Evolutionary conservation across 2,113 vertebrate species (phyloP), one percentile per base, ranked within the genome.

Genomic region (Mesembrinibis cayennensis): DNA sequence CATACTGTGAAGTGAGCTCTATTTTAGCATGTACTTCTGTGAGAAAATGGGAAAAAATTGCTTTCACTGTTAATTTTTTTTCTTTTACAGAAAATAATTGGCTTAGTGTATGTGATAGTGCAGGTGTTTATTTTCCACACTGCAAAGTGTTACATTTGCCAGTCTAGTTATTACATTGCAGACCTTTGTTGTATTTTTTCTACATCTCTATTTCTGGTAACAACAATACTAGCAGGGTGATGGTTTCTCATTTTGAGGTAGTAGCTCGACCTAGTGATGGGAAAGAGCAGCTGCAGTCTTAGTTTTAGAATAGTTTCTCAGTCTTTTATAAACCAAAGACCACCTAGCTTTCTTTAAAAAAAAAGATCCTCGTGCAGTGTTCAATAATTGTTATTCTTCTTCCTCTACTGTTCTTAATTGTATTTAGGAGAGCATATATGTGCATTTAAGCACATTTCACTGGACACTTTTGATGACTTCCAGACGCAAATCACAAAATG

Each of bases 251-350:
- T 87, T 77, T 59, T 92, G 91, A 95, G 38, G 82, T 82, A 96
- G 93, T 34, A 96, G 94, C 97, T 92, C 94, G 34, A 95, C 95
- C 97, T 98, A 96, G 94, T 91, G 96, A 93, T 82, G 16, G 62
- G 47, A 96, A 89, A 71, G n/a, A 84, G 92, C 50, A 71, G 89
- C 47, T 97, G 80, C 95, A 95, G 40, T 40, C 65, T 5, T 16
- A 36, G 19, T n/a, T 76, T 90, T 66, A 56, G 30, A 87, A 55
- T 1, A 71, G 56, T 87, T 80, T 71, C 55, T 87, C 47, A 63
- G 5, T 34, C 47, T 66, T 84, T 36, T 82, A 25, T 38, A 89
- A 89, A 42, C 26, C 52, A 59, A 90, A 73, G 26, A 71, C 10
- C 34, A 56, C 22, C 12, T 69, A 59, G 55, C 13, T 42, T 87